phyloP scores from a whole-genome alignment of 2,888 invertebrate species.

The Rotaria socialis region DNA sequence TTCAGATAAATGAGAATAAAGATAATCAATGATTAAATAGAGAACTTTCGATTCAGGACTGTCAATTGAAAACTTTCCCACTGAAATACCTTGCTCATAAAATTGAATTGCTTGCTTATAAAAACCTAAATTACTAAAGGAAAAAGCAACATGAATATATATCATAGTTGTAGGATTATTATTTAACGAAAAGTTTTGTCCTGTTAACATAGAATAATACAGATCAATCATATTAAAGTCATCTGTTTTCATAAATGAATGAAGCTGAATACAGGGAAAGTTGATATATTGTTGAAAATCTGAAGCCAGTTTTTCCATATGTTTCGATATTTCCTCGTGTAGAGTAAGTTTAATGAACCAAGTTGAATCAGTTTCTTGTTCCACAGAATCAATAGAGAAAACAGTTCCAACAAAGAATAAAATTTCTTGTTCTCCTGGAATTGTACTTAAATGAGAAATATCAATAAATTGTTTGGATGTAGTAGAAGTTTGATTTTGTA shows the following conservation, averaged over 20 bases:
- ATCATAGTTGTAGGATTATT: neutral
- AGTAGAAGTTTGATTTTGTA: too few species aligned
- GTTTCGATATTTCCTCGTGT: neutral
- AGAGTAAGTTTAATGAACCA: too few species aligned
- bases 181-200: neutral
- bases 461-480: too few species aligned
- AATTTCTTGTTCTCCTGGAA: too few species aligned
- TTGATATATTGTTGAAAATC: neutral
- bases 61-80: neutral
- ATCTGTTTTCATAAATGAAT: neutral
- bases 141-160: neutral
- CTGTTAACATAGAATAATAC: neutral
- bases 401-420: too few species aligned
- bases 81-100: neutral
- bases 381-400: too few species aligned
- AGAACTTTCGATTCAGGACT: neutral
- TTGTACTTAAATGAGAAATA: too few species aligned
- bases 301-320: neutral
- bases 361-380: too few species aligned
- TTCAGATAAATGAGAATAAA: neutral
- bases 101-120: neutral
- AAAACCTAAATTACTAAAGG: neutral
- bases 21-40: neutral
- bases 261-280: fast-evolving
- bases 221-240: neutral